Percentiles rank a stretch among this genome's conserved stretches.
Evolutionary conservation across 2,113 vertebrate species (phyloP).

Genomic region (Mellivora capensis): DNA sequence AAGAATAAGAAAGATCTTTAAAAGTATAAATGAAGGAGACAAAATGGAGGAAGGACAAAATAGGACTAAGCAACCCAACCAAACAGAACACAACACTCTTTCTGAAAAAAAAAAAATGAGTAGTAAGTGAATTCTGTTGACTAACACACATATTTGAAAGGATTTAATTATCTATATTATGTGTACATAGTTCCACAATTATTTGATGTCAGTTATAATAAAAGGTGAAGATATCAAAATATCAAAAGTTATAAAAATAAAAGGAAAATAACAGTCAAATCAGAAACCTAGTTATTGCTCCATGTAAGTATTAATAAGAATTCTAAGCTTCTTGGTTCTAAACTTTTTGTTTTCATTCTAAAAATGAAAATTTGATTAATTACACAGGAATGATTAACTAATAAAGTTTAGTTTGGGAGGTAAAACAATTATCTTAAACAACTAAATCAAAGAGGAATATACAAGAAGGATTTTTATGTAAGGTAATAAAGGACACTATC

Average conservation of each 20-base stretch:
- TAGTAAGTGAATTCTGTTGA: not conserved
- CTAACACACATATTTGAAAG: not conserved
- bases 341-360: not conserved
- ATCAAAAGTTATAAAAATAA: constrained; percentile 23
- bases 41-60: not conserved
- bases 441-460: not conserved
- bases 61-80: not conserved
- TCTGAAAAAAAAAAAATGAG: not conserved
- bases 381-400: not conserved
- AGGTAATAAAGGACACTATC: not conserved
- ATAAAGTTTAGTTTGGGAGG: not conserved
- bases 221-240: constrained; percentile 6
- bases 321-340: not conserved
- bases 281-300: not conserved
- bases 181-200: not conserved
- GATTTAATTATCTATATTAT: constrained; percentile 12
- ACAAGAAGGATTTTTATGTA: not conserved
- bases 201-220: not conserved
- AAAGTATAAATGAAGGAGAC: not conserved
- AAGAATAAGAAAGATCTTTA: not conserved
- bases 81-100: not conserved
- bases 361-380: constrained; percentile 23
- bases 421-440: not conserved
- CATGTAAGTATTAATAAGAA: not conserved
- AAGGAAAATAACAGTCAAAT: not conserved